Percentiles rank a stretch among this genome's conserved stretches.
phyloP scores from a whole-genome alignment of 2,113 vertebrate species.

The Thinocorus orbignyianus region DNA sequence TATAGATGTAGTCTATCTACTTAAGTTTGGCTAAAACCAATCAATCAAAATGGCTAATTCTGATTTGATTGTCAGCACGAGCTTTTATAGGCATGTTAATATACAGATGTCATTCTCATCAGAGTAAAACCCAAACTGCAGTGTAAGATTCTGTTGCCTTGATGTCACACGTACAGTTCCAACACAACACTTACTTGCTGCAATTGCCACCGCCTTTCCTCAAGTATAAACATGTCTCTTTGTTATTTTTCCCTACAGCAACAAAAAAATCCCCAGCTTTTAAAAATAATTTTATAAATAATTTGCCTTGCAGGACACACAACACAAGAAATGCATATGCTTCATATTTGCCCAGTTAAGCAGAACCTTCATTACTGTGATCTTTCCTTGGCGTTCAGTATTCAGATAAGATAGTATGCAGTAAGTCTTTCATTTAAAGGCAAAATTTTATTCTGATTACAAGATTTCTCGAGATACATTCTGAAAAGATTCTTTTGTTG shows the following conservation, averaged over 20 bases:
- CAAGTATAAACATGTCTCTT: background rate
- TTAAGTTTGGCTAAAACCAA: background rate
- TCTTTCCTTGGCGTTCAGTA: background rate
- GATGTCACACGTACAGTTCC: background rate
- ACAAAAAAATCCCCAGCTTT: constrained; percentile 31
- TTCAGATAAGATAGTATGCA: constrained; percentile 64
- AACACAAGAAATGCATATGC: constrained; percentile 41
- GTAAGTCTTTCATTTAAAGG: constrained; percentile 54
- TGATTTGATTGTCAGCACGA: constrained; percentile 6
- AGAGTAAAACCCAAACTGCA: constrained; percentile 11
- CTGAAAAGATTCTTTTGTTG: constrained; percentile 57
- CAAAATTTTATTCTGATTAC: constrained; percentile 72
- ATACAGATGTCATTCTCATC: background rate
- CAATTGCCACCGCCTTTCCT: constrained; percentile 26
- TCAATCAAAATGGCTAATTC: background rate
- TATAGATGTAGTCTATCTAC: background rate
- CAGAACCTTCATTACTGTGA: constrained; percentile 27
- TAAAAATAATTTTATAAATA: constrained; percentile 7
- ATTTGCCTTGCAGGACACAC: constrained; percentile 56
- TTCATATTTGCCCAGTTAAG: constrained; percentile 36
- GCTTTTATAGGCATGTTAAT: constrained; percentile 17
- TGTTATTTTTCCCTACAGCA: background rate
- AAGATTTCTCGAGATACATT: constrained; percentile 61
- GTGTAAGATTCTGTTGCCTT: background rate
- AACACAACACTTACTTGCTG: background rate